Evolutionary conservation across 2,797 vertebrate genomes (phyloP), one percentile per base, ranked within the genome.

Genomic region (Sandelia bainsii): DNA sequence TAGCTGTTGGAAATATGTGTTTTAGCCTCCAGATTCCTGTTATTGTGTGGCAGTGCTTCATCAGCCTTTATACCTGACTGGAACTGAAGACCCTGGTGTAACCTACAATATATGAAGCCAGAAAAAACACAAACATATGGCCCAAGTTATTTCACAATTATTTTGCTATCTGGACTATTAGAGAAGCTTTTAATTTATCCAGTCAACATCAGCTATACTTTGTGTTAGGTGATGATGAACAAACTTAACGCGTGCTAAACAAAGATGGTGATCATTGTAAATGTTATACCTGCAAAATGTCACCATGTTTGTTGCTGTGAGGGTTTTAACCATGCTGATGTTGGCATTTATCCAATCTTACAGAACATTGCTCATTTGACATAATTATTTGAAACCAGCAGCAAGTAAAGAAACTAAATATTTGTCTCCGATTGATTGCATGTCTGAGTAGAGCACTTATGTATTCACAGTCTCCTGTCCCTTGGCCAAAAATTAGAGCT

Each of bases 401-500:
- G 62, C 61, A 63, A 48, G n/a, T 68, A 46, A 77, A 70, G 16
- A 17, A 62, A 69, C 4, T 32, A 72, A 66, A 32, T 50, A 59
- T 44, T 42, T 52, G 22, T 57, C 66, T 68, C 48, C 74, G 48
- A 14, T 29, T 84, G 46, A 69, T 42, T 72, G 65, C 52, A 54
- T 50, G 69, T 75, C 72, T 69, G 64, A 75, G 46, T 56, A 48
- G 42, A 81, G 63, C 63, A 70, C 63, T 82, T 75, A 69, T 61
- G 59, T 73, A 9, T 77, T 73, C 75, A 50, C 39, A 58, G 54
- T 53, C 54, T 0, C 22, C 44, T 61, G 68, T 75, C 59, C 75
- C 46, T 48, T 34, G 60, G 64, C 81, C 59, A 81, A 44, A 77
- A 75, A 76, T 65, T 67, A 83, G 81, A 71, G 62, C 81, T 78